A percentile compares a stretch with the other conserved stretches of the same genome.
phyloP scores from a whole-genome alignment of 2,797 vertebrate genomes.

The Lithobates pipiens region DNA sequence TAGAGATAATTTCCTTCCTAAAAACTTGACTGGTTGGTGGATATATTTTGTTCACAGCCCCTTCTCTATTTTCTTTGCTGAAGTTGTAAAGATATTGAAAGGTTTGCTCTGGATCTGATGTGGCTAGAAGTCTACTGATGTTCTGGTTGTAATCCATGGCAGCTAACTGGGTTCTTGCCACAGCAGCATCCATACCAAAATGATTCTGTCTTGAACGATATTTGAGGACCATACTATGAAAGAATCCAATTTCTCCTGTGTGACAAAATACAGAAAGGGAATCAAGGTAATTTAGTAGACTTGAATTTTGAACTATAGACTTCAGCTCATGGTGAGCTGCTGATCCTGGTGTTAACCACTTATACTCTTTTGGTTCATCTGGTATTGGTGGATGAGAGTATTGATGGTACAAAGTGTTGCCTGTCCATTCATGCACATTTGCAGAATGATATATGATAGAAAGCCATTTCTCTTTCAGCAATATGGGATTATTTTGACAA shows the following conservation, averaged over 20 bases:
- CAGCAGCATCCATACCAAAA: slow-evolving; percentile 1
- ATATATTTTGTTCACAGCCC: background rate
- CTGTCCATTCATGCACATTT: background rate
- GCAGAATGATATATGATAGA: background rate
- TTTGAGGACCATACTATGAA: background rate
- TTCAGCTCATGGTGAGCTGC: background rate
- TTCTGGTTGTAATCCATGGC: slow-evolving; percentile 7
- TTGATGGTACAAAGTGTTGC: background rate
- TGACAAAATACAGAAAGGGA: background rate
- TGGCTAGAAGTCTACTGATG: background rate
- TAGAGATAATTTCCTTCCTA: background rate
- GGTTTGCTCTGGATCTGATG: background rate
- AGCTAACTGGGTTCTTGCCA: slow-evolving; percentile 13
- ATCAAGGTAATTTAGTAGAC: background rate
- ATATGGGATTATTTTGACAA: background rate
- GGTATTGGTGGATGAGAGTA: background rate
- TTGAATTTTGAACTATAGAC: background rate
- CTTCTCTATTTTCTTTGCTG: background rate
- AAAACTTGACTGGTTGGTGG: background rate
- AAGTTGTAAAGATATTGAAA: background rate
- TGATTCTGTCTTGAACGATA: background rate
- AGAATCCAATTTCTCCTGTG: background rate
- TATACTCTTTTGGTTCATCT: background rate
- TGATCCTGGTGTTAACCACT: background rate
- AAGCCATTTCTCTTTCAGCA: slow-evolving; percentile 11